A percentile compares a stretch with the other conserved stretches of the same genome.
Evolutionary conservation across 2,113 vertebrate genomes (phyloP).

Genomic region (Nansenia antarctica): DNA sequence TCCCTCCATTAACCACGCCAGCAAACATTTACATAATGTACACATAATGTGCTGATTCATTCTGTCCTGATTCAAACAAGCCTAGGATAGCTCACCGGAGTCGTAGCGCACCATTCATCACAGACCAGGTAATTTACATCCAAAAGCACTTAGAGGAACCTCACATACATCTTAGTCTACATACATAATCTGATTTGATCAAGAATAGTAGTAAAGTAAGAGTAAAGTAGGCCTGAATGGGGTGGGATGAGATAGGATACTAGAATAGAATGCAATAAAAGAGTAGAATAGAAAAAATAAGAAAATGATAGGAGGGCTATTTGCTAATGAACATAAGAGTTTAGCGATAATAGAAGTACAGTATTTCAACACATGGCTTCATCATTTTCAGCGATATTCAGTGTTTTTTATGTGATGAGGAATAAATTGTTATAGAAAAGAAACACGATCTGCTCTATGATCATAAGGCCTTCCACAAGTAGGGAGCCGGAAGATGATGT

Average conservation of each 20-base stretch:
- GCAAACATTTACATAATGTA: constrained; percentile 74
- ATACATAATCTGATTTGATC: constrained; percentile 55
- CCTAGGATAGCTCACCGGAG: constrained; percentile 53
- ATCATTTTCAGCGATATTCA: neutral
- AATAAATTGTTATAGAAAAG: no score
- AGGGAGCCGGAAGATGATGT: constrained; percentile 14
- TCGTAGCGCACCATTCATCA: constrained; percentile 61
- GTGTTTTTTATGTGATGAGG: neutral
- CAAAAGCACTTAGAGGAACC: constrained; percentile 56
- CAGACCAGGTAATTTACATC: constrained; percentile 63
- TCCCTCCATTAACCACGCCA: constrained; percentile 68
- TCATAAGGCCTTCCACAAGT: neutral
- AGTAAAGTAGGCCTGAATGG: no score
- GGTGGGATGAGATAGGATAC: neutral
- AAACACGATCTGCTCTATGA: no score
- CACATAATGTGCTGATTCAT: constrained; percentile 70
- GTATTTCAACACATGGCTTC: no score
- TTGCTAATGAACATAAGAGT: neutral
- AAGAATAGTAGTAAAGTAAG: neutral
- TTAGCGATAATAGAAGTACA: neutral
- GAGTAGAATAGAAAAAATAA: neutral
- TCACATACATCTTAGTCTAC: constrained; percentile 46
- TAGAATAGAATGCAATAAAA: neutral
- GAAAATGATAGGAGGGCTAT: neutral
- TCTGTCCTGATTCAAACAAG: constrained; percentile 61